Percentiles rank a stretch among this genome's conserved stretches.
Evolutionary conservation across 2,797 vertebrate species (phyloP).

Genomic region (Pangasius krempfi): DNA sequence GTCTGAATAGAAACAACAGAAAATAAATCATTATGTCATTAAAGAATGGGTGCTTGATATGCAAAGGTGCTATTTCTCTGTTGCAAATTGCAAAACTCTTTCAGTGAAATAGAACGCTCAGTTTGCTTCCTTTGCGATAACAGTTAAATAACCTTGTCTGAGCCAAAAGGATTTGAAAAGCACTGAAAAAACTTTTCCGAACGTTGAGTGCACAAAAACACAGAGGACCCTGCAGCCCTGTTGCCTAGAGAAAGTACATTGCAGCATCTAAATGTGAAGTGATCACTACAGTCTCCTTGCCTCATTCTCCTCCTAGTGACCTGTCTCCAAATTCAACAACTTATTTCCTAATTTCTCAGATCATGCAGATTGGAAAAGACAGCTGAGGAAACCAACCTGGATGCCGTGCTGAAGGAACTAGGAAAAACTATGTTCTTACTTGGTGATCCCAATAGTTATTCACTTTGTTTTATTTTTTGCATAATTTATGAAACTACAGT

Average conservation of each 20-base stretch:
- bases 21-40: neutral
- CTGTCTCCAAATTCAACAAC: neutral
- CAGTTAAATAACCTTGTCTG: neutral
- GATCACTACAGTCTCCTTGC: constrained; percentile 27
- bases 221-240: constrained; percentile 4
- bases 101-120: neutral
- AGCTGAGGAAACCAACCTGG: neutral
- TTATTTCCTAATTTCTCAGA: neutral
- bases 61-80: neutral
- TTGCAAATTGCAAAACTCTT: neutral
- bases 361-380: neutral
- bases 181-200: neutral
- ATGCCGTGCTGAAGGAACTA: neutral
- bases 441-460: neutral
- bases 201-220: neutral
- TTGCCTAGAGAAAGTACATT: neutral
- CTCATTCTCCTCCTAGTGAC: neutral
- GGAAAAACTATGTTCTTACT: neutral
- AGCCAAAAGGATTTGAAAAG: neutral
- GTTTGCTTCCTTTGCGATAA: neutral
- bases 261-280: constrained; percentile 18
- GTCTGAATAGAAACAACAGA: neutral
- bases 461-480: neutral
- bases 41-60: neutral
- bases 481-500: neutral